Evolutionary conservation across 2,888 invertebrate genomes (phyloP).

Genomic region (Leptodirus hochenwartii): DNA sequence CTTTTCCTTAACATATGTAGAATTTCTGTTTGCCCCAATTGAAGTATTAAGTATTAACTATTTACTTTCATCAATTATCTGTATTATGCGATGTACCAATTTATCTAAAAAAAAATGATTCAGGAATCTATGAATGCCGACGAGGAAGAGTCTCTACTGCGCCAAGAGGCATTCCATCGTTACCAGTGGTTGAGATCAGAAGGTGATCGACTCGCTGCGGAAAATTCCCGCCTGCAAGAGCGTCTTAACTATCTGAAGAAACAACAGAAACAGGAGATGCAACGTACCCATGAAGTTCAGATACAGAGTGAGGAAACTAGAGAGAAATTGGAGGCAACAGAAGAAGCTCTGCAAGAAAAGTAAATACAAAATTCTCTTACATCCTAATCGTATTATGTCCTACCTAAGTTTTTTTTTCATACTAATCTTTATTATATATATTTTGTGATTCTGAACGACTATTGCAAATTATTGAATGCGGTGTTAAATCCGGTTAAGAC

Average conservation of each 20-base stretch:
- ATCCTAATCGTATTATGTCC: no score
- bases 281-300: conserved; percentile 14
- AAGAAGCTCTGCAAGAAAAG: conserved; percentile 20
- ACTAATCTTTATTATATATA: conserved; percentile 1
- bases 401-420: not conserved
- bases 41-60: no score
- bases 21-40: no score
- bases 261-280: conserved; percentile 18
- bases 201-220: conserved; percentile 22
- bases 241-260: conserved; percentile 20
- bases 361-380: no score
- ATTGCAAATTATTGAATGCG: no score
- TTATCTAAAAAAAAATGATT: no score
- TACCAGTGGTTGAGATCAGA: conserved; percentile 25
- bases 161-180: conserved; percentile 24
- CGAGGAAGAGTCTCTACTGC: conserved; percentile 18
- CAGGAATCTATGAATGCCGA: conserved; percentile 16
- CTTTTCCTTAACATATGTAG: no score
- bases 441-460: no score
- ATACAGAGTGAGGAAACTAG: conserved; percentile 18
- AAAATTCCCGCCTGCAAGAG: conserved; percentile 20
- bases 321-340: conserved; percentile 18
- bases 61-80: no score
- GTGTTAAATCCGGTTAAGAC: no score
- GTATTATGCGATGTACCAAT: no score